Evolutionary conservation across 2,888 invertebrate species (phyloP).

Genomic region (Lasioglossum zephyrum): DNA sequence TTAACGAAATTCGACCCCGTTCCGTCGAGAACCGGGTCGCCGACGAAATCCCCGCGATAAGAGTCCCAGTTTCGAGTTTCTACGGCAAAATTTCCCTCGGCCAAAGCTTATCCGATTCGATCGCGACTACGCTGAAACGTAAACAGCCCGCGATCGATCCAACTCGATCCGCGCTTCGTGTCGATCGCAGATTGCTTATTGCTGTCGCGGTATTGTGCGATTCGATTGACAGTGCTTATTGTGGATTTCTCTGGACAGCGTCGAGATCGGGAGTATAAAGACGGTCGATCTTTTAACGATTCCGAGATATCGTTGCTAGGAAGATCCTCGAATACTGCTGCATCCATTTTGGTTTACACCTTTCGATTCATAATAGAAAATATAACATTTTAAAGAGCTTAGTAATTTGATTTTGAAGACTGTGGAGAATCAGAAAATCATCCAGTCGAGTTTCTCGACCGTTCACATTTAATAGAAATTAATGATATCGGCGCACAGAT

Average conservation of each 20-base stretch:
- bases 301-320: too few relatives aligned
- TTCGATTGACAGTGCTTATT: background rate
- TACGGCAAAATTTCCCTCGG: background rate
- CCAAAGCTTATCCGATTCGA: background rate
- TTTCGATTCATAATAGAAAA: background rate
- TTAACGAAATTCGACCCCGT: background rate
- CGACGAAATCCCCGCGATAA: background rate
- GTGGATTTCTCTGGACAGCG: background rate
- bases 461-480: too few relatives aligned
- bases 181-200: background rate
- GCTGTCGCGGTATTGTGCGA: background rate
- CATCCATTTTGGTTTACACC: background rate
- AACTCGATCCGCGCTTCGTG: background rate
- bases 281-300: background rate
- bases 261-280: background rate
- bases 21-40: conserved; percentile 4
- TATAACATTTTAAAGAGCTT: background rate
- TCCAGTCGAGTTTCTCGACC: too few relatives aligned
- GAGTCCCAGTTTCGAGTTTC: background rate
- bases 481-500: too few relatives aligned
- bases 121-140: background rate
- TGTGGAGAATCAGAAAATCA: too few relatives aligned
- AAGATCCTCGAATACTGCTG: background rate
- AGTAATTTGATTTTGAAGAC: background rate
- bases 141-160: background rate